phyloP scores from a whole-genome alignment of 2,797 vertebrate species.

The Pantherophis alleghaniensis region DNA sequence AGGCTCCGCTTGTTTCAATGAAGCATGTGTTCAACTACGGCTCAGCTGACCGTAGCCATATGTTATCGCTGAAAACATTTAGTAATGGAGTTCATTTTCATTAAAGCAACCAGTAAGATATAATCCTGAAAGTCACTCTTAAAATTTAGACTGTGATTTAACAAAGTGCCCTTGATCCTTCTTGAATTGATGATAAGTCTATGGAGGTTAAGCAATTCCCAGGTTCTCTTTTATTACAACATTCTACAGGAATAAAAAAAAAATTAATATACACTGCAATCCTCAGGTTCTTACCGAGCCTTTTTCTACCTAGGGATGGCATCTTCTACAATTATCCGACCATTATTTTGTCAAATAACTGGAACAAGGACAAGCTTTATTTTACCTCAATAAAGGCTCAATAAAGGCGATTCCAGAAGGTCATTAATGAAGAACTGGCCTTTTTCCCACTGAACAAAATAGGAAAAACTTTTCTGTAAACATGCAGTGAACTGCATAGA shows the following conservation, averaged over 20 bases:
- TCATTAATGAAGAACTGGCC: neutral
- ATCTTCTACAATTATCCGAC: neutral
- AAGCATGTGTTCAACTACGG: neutral
- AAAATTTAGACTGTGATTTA: neutral
- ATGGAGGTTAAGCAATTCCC: rapidly evolving
- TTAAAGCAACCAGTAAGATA: neutral
- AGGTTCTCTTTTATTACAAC: neutral
- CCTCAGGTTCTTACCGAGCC: neutral
- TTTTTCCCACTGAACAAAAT: neutral
- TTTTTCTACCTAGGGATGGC: neutral
- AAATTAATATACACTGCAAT: neutral
- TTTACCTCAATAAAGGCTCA: neutral
- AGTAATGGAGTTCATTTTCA: neutral
- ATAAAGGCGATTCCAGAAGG: neutral
- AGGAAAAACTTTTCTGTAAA: neutral
- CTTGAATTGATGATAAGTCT: slow-evolving; percentile 1
- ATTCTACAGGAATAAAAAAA: neutral
- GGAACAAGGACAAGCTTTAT: neutral
- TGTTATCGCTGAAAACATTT: neutral
- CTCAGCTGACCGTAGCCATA: neutral
- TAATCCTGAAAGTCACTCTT: neutral
- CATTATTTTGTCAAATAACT: neutral
- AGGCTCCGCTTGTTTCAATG: neutral
- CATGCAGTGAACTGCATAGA: neutral
- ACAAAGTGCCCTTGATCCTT: neutral